Percentiles rank a stretch among this genome's conserved stretches.
These are phyloP conservation scores for Chaetoderma sp. DNA, from an alignment of 2,888 invertebrate species.

Conservation along the genomic window DNA sequence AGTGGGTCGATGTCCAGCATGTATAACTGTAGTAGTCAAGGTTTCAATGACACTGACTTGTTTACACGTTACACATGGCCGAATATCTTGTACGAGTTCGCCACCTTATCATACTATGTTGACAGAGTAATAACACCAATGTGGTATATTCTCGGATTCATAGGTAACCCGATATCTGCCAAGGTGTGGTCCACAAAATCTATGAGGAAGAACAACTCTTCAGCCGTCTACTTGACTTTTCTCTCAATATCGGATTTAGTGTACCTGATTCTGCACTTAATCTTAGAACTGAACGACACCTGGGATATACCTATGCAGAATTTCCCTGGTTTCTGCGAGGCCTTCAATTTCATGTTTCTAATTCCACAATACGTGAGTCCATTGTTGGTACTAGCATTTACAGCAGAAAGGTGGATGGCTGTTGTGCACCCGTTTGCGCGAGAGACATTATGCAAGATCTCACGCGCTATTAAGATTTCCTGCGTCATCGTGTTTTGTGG, in stretches of 20 bases:
- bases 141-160: constrained; percentile 60
- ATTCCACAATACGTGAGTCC: constrained; percentile 63
- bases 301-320: constrained; percentile 54
- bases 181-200: constrained; percentile 58
- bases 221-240: constrained; percentile 62
- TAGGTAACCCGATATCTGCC: constrained; percentile 61
- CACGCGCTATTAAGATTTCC: constrained; percentile 56
- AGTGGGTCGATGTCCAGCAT: too few relatives aligned
- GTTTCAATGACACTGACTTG: neutral
- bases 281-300: constrained; percentile 60
- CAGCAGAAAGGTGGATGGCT: constrained; percentile 62
- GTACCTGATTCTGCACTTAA: constrained; percentile 55
- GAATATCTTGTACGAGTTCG: neutral
- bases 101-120: constrained; percentile 46
- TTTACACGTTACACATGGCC: neutral
- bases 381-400: constrained; percentile 64
- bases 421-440: constrained; percentile 58
- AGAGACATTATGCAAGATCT: constrained; percentile 55
- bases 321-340: constrained; percentile 54
- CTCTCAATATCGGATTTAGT: constrained; percentile 60
- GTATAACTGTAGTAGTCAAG: too few relatives aligned
- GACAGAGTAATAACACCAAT: constrained; percentile 59
- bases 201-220: constrained; percentile 60
- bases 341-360: constrained; percentile 59
- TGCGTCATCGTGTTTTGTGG: constrained; percentile 44